Evolutionary conservation across 2,113 vertebrate genomes (phyloP), one percentile per base, ranked within the genome.

Genomic region (Junco hyemalis): DNA sequence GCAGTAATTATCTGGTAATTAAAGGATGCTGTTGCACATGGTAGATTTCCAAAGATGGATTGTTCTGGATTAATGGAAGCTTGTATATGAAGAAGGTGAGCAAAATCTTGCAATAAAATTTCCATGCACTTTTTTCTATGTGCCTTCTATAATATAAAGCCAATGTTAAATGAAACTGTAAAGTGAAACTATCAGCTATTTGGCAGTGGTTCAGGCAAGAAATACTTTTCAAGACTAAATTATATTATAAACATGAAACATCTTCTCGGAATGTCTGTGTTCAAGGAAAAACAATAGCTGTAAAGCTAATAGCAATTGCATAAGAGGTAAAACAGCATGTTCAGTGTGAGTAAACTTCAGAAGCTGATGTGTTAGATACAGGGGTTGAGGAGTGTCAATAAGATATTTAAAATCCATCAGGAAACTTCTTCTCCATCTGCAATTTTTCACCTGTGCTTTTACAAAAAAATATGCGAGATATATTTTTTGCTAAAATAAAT

Each of bases 1-100:
- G 85, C 72, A 83, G 64, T 83, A 95, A 90, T 96, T 96, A 94
- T 29, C 68, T 92, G 60, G 40, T 95, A 96, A 96, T 96, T 95
- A 94, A 94, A 86, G 69, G 59, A 61, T 87, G 81, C 60, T 92
- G 64, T 63, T 94, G 68, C 76, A 90, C 77, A 48, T 74, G 79
- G 92, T 93, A 88, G 79, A 78, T 92, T 94, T 96, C 91, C 92
- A 95, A 94, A 94, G 28, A 11, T 31, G 87, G 71, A 80, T 88
- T 74, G 81, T 88, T 51, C 69, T 88, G 71, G 15, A 33, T 90
- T 80, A 90, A 87, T 87, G 40, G 18, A 80, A 88, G 12, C 28
- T 35, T 78, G 28, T 51, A 19, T 29, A 42, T 74, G 90, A 88
- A 79, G 42, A 92, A 88, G 72, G 86, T 86, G 81, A 93, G 47